These are phyloP conservation scores for Atrina japonica DNA, from an alignment of 2,888 invertebrate genomes.

Conservation along the genomic window DNA sequence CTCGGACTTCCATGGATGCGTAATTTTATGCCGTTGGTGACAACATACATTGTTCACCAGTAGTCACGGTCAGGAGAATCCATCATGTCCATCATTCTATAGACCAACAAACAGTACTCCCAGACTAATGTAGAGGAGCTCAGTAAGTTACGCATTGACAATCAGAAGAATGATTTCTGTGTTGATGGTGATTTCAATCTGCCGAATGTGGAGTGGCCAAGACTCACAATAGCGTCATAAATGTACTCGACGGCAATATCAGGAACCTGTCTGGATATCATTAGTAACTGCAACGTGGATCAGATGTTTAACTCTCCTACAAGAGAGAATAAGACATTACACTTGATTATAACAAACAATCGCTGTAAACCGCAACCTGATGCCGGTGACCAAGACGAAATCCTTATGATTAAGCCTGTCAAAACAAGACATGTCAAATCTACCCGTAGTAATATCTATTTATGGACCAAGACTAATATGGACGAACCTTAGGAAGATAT, in stretches of 20 bases:
- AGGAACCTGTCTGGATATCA: background rate
- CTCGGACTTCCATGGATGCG: too few relatives aligned
- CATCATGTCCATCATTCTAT: slow-evolving; percentile 8
- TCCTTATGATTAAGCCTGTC: too few relatives aligned
- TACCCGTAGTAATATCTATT: too few relatives aligned
- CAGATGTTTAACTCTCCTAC: slow-evolving; percentile 5
- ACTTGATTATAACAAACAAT: slow-evolving; percentile 3
- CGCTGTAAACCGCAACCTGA: slow-evolving; percentile 8
- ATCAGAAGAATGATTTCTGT: slow-evolving; percentile 3
- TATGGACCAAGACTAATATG: too few relatives aligned
- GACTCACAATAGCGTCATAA: slow-evolving; percentile 1
- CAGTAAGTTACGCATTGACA: background rate
- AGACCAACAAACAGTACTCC: slow-evolving; percentile 1
- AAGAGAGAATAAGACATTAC: slow-evolving; percentile 4
- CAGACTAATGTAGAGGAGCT: background rate
- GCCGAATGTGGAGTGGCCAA: background rate
- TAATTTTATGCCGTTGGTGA: too few relatives aligned
- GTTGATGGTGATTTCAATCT: slow-evolving; percentile 12
- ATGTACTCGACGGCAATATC: background rate
- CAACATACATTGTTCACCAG: too few relatives aligned
- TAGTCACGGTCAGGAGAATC: too few relatives aligned
- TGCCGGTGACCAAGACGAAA: slow-evolving; percentile 7
- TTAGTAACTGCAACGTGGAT: background rate
- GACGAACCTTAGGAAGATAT: too few relatives aligned
- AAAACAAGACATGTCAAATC: too few relatives aligned